phyloP scores from a whole-genome alignment of 2,888 invertebrate species.

The Octonoba sinensis region DNA sequence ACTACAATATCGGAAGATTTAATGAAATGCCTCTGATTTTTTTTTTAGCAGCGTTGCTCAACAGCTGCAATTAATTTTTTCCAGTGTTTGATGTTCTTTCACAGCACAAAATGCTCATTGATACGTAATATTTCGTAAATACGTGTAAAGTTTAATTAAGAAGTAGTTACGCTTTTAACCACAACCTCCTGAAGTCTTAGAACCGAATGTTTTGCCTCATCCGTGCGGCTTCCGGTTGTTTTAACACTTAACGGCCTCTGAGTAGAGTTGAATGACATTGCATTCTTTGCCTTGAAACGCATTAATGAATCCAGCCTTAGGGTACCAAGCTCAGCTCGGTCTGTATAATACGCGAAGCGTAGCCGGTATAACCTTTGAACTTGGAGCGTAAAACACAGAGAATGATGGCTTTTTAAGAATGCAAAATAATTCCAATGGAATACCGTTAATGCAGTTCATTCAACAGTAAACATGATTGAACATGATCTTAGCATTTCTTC shows the following conservation, averaged over 20 bases:
- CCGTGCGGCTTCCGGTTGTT: constrained; percentile 44
- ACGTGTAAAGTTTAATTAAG: constrained; percentile 38
- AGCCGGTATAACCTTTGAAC: constrained; percentile 50
- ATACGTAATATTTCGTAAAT: no score
- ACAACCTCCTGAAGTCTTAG: no score
- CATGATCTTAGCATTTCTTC: no score
- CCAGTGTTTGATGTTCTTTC: no score
- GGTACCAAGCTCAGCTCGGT: constrained; percentile 11
- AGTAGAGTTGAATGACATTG: constrained; percentile 60
- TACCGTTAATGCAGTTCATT: not conserved
- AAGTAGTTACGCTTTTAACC: constrained; percentile 17
- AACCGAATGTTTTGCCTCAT: constrained; percentile 21
- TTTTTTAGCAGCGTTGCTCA: no score
- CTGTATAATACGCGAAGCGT: constrained; percentile 46
- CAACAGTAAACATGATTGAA: no score
- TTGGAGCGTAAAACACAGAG: not conserved
- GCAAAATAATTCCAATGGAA: constrained; percentile 2
- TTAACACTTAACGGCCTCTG: constrained; percentile 44
- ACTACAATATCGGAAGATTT: no score
- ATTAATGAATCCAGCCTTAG: constrained; percentile 47
- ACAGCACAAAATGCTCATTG: no score
- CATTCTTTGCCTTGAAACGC: constrained; percentile 56
- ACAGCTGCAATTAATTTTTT: no score
- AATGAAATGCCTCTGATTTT: no score
- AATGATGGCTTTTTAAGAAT: constrained; percentile 2